These are phyloP conservation scores for Caenorhabditis sp. DNA, from an alignment of 2,888 invertebrate genomes.

Conservation along the genomic window DNA sequence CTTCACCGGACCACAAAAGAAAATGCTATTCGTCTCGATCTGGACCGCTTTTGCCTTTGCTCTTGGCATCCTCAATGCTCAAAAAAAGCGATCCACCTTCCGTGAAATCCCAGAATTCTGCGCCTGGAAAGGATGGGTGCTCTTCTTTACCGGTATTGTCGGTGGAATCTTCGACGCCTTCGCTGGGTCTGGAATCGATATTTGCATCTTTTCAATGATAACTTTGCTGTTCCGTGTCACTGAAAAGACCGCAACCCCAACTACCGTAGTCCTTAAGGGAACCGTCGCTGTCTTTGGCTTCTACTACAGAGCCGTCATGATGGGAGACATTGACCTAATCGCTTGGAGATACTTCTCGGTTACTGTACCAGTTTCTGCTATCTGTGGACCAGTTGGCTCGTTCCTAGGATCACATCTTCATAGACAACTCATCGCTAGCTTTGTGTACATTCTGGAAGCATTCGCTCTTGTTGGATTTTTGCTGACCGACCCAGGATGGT, in stretches of 20 bases:
- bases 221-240: conserved; percentile 77
- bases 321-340: conserved; percentile 67
- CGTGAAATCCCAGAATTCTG: conserved; percentile 72
- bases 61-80: conserved; percentile 81
- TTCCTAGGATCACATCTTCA: conserved; percentile 79
- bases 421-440: conserved; percentile 73
- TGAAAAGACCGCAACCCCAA: conserved; percentile 83
- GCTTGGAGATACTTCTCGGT: conserved; percentile 68
- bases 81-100: conserved; percentile 74
- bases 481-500: conserved; percentile 46
- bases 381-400: conserved; percentile 74
- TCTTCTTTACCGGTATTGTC: conserved; percentile 79
- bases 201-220: conserved; percentile 79
- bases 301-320: conserved; percentile 78
- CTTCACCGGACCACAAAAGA: conserved; percentile 80
- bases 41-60: conserved; percentile 83
- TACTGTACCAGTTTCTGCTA: conserved; percentile 67
- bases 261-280: conserved; percentile 81
- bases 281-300: conserved; percentile 73
- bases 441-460: conserved; percentile 74
- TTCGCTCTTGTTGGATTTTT: conserved; percentile 73
- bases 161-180: conserved; percentile 82
- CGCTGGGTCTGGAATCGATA: conserved; percentile 82
- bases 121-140: conserved; percentile 75
- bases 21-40: conserved; percentile 83